These are phyloP conservation scores for Eilema depressum DNA, from an alignment of 2,888 invertebrate genomes.

Conservation along the genomic window DNA sequence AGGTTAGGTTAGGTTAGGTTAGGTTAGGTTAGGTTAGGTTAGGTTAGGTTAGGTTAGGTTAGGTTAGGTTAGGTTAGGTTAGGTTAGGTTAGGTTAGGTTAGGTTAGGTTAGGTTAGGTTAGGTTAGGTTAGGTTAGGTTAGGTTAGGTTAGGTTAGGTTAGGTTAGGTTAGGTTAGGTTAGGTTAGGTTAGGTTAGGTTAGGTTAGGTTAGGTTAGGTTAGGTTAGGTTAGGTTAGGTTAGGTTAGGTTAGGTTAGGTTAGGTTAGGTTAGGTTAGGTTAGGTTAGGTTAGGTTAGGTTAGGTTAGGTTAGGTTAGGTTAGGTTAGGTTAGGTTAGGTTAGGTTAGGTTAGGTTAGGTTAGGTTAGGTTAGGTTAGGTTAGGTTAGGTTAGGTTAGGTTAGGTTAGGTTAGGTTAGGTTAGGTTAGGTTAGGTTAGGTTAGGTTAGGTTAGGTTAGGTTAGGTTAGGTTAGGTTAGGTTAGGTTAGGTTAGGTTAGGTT, in stretches of 20 bases:
- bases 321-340: slow-evolving; percentile 41
- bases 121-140: slow-evolving; percentile 44
- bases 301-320: slow-evolving; percentile 31
- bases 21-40: slow-evolving; percentile 25
- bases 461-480: no score
- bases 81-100: slow-evolving; percentile 33
- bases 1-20: slow-evolving; percentile 17
- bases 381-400: no score
- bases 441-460: no score
- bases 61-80: slow-evolving; percentile 32
- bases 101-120: slow-evolving; percentile 38
- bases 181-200: slow-evolving; percentile 28
- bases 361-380: no score
- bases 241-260: slow-evolving; percentile 34
- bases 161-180: slow-evolving; percentile 40
- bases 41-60: slow-evolving; percentile 28
- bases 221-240: slow-evolving; percentile 33
- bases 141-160: slow-evolving; percentile 41
- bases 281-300: slow-evolving; percentile 25
- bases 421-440: no score
- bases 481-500: no score
- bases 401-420: no score
- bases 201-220: slow-evolving; percentile 23
- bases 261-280: slow-evolving; percentile 24
- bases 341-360: no score